A percentile compares a stretch with the other conserved stretches of the same genome.
Conservation (phyloP, 2,797 vertebrate genomes). For the Cyprinodon diabolis region DNA sequence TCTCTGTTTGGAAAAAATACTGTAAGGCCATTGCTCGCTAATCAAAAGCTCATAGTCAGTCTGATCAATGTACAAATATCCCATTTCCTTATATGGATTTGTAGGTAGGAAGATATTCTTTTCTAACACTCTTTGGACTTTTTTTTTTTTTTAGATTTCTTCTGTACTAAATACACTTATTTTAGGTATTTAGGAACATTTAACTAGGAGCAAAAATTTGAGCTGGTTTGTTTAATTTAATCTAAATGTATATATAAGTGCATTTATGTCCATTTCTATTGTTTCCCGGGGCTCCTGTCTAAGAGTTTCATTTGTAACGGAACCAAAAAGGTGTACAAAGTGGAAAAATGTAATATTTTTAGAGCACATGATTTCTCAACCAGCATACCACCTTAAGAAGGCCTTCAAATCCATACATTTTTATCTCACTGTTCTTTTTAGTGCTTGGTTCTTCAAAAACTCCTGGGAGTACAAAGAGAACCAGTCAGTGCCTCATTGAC, state of each 20-base stretch:
- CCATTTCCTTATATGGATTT: neutral
- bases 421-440: neutral
- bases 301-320: neutral
- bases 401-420: neutral
- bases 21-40: neutral
- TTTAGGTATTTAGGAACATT: neutral
- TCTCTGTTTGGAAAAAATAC: neutral
- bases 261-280: neutral
- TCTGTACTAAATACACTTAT: neutral
- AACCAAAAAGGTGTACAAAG: neutral
- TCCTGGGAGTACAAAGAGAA: neutral
- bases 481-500: conserved; percentile 22
- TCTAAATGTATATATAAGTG: neutral
- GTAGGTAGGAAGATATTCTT: neutral
- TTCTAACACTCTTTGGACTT: neutral
- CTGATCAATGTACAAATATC: neutral
- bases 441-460: neutral
- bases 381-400: neutral
- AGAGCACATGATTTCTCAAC: neutral
- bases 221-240: neutral
- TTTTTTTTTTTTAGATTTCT: neutral
- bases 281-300: neutral
- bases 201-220: neutral
- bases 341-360: neutral
- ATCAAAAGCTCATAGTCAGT: too few species aligned